A percentile compares a stretch with the other conserved stretches of the same genome.
Conservation (phyloP, 2,888 invertebrate genomes). For the Drosophila ochracea region DNA sequence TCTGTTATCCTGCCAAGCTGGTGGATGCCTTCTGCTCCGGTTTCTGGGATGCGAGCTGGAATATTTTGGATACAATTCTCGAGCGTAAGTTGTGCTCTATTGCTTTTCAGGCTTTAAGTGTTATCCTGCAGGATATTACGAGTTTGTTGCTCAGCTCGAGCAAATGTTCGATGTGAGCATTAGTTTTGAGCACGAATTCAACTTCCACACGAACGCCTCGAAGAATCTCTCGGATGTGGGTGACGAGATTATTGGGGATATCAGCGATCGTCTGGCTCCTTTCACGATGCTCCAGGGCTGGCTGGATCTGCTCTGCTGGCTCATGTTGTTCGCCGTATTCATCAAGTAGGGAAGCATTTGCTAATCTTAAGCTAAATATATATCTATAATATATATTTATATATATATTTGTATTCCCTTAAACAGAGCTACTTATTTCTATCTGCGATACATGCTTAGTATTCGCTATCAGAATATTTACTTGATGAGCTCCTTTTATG, state of each 20-base stretch:
- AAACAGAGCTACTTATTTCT: constrained; percentile 89
- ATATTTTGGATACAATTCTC: constrained; percentile 87
- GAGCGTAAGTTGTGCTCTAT: constrained; percentile 86
- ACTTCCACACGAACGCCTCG: constrained; percentile 87
- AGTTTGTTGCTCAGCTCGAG: constrained; percentile 87
- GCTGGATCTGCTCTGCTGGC: constrained; percentile 86
- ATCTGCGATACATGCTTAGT: constrained; percentile 89
- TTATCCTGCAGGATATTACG: constrained; percentile 86
- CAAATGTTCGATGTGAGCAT: constrained; percentile 89
- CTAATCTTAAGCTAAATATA: too few relatives aligned
- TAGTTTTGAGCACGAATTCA: constrained; percentile 88
- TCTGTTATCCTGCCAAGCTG: constrained; percentile 89
- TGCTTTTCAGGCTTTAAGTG: background rate
- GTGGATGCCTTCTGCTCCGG: constrained; percentile 89
- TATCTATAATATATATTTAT: background rate
- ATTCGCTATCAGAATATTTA: constrained; percentile 91
- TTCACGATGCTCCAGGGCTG: constrained; percentile 86
- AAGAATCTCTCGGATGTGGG: constrained; percentile 86
- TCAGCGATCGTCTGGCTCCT: constrained; percentile 86
- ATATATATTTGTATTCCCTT: too few relatives aligned
- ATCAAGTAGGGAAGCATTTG: constrained; percentile 85
- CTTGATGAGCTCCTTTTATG: constrained; percentile 88
- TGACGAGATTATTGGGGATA: constrained; percentile 86
- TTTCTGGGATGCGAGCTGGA: constrained; percentile 88
- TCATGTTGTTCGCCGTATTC: constrained; percentile 87